These are phyloP conservation scores for Busseola fusca DNA, from an alignment of 2,888 invertebrate genomes.

Conservation along the genomic window DNA sequence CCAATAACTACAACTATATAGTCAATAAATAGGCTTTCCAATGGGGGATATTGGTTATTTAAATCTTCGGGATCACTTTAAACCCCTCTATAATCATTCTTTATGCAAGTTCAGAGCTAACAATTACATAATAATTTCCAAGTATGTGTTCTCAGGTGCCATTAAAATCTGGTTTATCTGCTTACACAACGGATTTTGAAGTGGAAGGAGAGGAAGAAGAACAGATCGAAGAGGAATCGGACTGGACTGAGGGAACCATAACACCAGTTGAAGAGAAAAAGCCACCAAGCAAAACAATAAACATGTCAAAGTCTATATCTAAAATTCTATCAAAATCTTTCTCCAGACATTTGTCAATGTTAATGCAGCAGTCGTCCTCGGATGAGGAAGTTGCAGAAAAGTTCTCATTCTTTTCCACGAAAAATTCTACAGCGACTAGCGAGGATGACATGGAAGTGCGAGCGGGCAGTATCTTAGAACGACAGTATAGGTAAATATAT, in stretches of 20 bases:
- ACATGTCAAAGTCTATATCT: conserved; percentile 56
- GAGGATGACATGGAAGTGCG: conserved; percentile 77
- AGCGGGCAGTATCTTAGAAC: conserved; percentile 40
- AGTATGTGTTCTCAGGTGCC: conserved; percentile 50
- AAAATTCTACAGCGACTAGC: conserved; percentile 56
- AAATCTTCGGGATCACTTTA: neutral
- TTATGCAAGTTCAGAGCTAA: neutral
- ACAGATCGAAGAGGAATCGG: conserved; percentile 68
- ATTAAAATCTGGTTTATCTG: conserved; percentile 63
- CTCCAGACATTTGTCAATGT: conserved; percentile 68
- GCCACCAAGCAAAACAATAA: conserved; percentile 64
- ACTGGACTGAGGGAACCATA: conserved; percentile 71
- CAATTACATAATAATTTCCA: neutral
- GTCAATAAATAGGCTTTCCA: neutral
- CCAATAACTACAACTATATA: neutral
- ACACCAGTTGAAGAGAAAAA: conserved; percentile 33
- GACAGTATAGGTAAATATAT: conserved; percentile 1
- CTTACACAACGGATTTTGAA: conserved; percentile 65
- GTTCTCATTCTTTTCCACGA: conserved; percentile 34
- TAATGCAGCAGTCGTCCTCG: conserved; percentile 62
- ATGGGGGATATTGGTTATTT: neutral
- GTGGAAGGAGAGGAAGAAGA: conserved; percentile 58
- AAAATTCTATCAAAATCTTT: conserved; percentile 68
- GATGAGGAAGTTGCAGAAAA: neutral
- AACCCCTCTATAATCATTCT: neutral